Base-by-base conservation (phyloP, 1,140 invertebrate species). In the Drosophila mojavensis region DNA sequence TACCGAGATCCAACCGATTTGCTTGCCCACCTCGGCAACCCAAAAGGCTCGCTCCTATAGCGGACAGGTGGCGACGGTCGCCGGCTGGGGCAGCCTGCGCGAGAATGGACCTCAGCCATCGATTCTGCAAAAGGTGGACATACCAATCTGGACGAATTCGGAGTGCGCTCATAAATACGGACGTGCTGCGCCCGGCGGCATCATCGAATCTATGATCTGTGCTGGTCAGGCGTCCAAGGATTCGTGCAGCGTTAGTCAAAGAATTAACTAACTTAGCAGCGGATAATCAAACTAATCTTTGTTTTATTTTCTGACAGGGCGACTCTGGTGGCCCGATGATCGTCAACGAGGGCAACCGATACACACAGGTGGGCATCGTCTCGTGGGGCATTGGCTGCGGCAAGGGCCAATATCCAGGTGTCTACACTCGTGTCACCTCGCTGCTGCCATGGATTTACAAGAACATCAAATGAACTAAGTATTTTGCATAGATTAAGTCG, bases 381-480 rank as follows among this genome's bases (percentile, higher is more conserved):
- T 97, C 97, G 13, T 98, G 97, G 96, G 98, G 98, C 26, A 97
- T 98, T 79, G 97, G 97, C 28, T 98, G 98, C 91, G 98, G 97
- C 6, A 96, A 97, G 93, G 96, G 96, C 24, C 95, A 97, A 91
- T 97, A 97, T 93, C 98, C 98, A 1, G 98, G 98, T 10, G 97
- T 92, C 2, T 92, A 92, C 47, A 95, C 88, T 3, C 94, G 96
- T 84, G 95, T 97, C 15, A 95, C 96, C 17, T 94, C 94, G 65
- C 97, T 96, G 92, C 91, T 96, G 76, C 94, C 94, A 10, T 97
- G 97, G 97, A 97, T 97, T 79, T 93, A 93, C 56, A 95, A 95
- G 86, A 96, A 96, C 58, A 90, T 91, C 26, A 88, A 91, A 83
- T 80, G 61, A 88, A 66, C 50, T 6, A 71, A 80, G 73, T 65